Percentiles rank a stretch among this genome's conserved stretches.
phyloP scores from a whole-genome alignment of 1,140 invertebrate genomes.

The Bombus confusus region DNA sequence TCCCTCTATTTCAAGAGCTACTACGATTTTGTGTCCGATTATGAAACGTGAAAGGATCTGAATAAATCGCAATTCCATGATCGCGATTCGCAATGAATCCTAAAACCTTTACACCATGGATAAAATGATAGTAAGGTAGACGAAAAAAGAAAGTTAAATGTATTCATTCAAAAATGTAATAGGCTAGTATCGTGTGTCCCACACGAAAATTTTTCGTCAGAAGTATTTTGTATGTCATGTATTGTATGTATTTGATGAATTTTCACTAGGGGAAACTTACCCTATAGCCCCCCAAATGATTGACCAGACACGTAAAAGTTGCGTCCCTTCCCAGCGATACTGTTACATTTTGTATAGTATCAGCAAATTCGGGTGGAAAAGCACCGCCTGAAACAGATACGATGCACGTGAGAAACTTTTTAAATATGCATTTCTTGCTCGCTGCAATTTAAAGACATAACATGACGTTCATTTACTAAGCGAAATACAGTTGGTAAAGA shows the following conservation, averaged over 20 bases:
- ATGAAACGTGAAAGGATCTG: too few species aligned
- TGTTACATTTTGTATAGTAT: conserved; percentile 92
- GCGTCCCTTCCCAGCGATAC: conserved; percentile 93
- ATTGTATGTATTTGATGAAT: conserved; percentile 23
- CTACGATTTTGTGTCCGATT: too few species aligned
- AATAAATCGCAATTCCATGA: background rate
- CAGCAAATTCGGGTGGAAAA: conserved; percentile 92
- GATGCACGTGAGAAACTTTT: conserved; percentile 48
- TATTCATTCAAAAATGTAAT: too few species aligned
- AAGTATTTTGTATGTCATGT: background rate
- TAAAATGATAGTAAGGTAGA: background rate
- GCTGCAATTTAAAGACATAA: conserved; percentile 35
- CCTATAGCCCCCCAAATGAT: conserved; percentile 94
- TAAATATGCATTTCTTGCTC: conserved; percentile 45
- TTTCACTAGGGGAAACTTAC: conserved; percentile 84
- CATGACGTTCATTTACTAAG: conserved; percentile 35
- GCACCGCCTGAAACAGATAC: conserved; percentile 83
- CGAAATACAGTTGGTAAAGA: conserved; percentile 32
- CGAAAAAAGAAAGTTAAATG: background rate
- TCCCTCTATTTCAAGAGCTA: too few species aligned
- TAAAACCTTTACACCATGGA: background rate
- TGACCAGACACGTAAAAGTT: conserved; percentile 92
- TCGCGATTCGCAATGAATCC: background rate
- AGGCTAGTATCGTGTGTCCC: too few species aligned
- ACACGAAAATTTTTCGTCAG: background rate